Evolutionary conservation across 2,888 invertebrate genomes (phyloP).

Genomic region (Meliscaeva auricollis): DNA sequence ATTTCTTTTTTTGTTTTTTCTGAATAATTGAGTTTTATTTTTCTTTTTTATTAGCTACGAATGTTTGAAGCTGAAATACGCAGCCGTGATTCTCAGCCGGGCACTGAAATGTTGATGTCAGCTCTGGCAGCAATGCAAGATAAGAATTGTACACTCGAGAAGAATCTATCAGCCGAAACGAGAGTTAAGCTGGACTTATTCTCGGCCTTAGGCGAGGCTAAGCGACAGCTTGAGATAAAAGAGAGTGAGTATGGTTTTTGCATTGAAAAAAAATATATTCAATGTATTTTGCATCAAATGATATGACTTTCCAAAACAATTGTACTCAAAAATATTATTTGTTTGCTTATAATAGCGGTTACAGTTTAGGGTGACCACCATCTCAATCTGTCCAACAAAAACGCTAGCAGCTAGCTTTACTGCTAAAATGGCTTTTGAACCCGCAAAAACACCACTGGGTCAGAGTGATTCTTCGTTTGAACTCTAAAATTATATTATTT

Average conservation of each 20-base stretch:
- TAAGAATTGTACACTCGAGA: slow-evolving; percentile 95
- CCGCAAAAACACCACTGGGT: too few relatives aligned
- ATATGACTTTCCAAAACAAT: too few relatives aligned
- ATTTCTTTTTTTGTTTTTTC: not conserved
- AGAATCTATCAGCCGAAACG: slow-evolving; percentile 97
- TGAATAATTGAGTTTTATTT: not conserved
- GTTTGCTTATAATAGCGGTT: too few relatives aligned
- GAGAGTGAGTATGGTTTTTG: slow-evolving; percentile 87
- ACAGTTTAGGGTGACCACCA: too few relatives aligned
- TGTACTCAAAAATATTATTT: too few relatives aligned
- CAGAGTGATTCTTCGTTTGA: too few relatives aligned
- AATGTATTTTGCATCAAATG: too few relatives aligned
- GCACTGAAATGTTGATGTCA: slow-evolving; percentile 91
- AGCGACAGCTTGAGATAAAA: slow-evolving; percentile 93
- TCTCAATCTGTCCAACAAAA: too few relatives aligned
- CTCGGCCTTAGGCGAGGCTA: slow-evolving; percentile 97
- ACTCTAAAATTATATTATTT: too few relatives aligned
- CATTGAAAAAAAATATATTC: too few relatives aligned
- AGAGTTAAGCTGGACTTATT: slow-evolving; percentile 98
- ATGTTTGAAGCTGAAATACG: slow-evolving; percentile 83
- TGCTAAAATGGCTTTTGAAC: too few relatives aligned
- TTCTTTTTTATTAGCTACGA: slow-evolving; percentile 79
- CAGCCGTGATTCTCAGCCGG: slow-evolving; percentile 84
- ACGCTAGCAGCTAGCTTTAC: too few relatives aligned
- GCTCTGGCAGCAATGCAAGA: slow-evolving; percentile 94